Evolutionary conservation across 2,888 invertebrate species (phyloP), one percentile per base, ranked within the genome.

Genomic region (Eupithecia subfuscata): DNA sequence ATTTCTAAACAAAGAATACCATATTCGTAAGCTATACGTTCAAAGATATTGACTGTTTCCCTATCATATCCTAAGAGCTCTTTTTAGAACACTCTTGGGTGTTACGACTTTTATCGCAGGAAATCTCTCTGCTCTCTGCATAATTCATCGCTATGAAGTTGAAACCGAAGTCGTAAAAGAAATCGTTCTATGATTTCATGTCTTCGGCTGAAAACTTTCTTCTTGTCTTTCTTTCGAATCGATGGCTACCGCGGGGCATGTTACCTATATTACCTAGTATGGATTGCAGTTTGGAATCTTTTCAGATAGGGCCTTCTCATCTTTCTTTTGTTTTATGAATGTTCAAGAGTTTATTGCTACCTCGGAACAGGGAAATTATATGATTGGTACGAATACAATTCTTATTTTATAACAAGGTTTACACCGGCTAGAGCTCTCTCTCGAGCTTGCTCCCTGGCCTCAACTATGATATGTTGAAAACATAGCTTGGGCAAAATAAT

Each of bases 161-260:
- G 94, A 94, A 95, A 94, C 93, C 93, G 90, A 92, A 92, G 92
- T 93, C 94, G 94, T 94, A 95, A 94, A 94, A 93, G 94, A 93
- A 94, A 95, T 94, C 93, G 93, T 90, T 94, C 93, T 94, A 94
- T 94, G 94, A 95, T 94, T 94, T 92, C 93, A 91, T 93, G 92
- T 93, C 92, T 93, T 92, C 88, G 91, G 88, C 89, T 89, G 89
- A 86, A 90, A 94, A 93, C 89, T 94, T 94, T 91, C 85, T 88
- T 88, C 91, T 92, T 89, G 92, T 90, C 90, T 90, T 90, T 89
- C 90, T 89, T 91, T 91, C 86, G 89, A 91, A 92, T 91, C 90
- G 87, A 88, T 90, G 88, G 88, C 87, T 86, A 86, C 87, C 82
- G 84, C 85, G 84, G 86, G 85, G 82, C 84, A 82, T 84, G 84